phyloP scores from a whole-genome alignment of 2,113 vertebrate genomes.

The Manacus vitellinus region DNA sequence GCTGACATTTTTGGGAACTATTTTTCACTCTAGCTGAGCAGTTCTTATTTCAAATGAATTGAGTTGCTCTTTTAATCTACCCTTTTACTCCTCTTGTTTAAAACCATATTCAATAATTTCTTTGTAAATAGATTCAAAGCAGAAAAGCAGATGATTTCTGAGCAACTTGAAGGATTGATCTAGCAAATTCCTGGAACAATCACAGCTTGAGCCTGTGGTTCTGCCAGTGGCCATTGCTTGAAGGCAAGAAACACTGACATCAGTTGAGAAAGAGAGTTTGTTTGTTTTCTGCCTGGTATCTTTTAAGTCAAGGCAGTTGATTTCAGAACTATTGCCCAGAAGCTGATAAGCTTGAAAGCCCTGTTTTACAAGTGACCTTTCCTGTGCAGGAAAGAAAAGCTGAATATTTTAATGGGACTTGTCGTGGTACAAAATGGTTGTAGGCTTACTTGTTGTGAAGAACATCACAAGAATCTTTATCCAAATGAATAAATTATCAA shows the following conservation, averaged over 20 bases:
- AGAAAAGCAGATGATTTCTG: neutral
- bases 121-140: conserved; percentile 10
- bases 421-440: neutral
- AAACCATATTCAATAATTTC: neutral
- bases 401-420: neutral
- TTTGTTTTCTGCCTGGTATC: neutral
- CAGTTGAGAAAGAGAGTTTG: neutral
- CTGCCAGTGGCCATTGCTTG: neutral
- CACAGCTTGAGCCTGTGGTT: neutral
- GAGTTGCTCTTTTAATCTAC: neutral
- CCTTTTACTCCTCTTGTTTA: neutral
- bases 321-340: neutral
- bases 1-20: neutral
- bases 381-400: neutral
- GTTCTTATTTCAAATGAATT: neutral
- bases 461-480: neutral
- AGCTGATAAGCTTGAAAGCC: neutral
- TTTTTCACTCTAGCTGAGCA: neutral
- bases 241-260: neutral
- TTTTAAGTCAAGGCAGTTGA: neutral
- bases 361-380: neutral
- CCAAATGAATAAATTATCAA: neutral
- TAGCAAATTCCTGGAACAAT: neutral
- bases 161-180: neutral
- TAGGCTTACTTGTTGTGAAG: neutral